Conservation (phyloP, 2,113 vertebrate genomes). For the Calypte anna region DNA sequence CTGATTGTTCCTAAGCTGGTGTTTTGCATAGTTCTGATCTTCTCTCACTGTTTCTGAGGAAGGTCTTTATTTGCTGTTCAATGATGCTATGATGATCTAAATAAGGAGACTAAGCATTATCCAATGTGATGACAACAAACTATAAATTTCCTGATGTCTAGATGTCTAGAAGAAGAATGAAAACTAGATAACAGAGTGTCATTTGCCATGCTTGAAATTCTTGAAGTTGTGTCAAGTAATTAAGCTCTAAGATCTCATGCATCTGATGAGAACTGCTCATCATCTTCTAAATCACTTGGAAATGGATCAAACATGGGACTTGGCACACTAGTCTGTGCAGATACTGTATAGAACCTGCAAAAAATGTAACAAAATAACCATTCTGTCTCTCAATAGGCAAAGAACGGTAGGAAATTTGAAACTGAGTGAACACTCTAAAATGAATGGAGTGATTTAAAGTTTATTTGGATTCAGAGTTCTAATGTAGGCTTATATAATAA, state of each 20-base stretch:
- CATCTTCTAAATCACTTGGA: background rate
- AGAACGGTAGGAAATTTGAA: background rate
- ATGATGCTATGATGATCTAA: background rate
- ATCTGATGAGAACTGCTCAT: background rate
- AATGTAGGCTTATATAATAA: background rate
- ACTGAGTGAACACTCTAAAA: background rate
- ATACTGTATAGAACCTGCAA: background rate
- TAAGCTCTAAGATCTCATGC: background rate
- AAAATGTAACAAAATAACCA: background rate
- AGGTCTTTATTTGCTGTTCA: background rate
- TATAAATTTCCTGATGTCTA: background rate
- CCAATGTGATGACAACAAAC: background rate
- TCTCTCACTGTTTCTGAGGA: background rate
- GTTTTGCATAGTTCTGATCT: background rate
- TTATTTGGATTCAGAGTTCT: background rate
- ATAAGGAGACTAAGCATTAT: background rate
- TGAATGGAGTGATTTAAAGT: background rate
- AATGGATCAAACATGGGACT: background rate
- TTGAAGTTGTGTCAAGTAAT: background rate
- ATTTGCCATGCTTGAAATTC: background rate
- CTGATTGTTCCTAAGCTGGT: background rate
- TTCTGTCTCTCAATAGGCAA: background rate
- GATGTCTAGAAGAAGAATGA: background rate
- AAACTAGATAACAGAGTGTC: background rate
- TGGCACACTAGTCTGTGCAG: background rate